phyloP scores from a whole-genome alignment of 2,797 vertebrate genomes.

The Aeoliscus strigatus region DNA sequence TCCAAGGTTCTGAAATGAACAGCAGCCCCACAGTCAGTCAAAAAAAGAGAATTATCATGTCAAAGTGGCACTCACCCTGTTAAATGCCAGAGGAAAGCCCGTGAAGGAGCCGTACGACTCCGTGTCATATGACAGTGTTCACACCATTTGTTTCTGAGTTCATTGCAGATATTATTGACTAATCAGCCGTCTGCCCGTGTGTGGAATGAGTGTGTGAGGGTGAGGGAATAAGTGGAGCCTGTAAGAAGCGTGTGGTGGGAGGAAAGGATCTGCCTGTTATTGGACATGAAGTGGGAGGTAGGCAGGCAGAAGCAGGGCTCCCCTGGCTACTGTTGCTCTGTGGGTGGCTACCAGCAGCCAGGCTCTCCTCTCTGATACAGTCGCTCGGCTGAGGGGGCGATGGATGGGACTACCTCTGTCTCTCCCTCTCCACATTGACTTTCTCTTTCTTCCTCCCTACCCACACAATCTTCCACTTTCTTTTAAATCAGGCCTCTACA shows the following conservation, averaged over 20 bases:
- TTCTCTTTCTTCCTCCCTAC: slow-evolving; percentile 24
- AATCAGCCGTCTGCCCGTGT: slow-evolving; percentile 54
- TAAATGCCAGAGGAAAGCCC: slow-evolving; percentile 52
- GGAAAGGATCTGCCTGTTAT: slow-evolving; percentile 67
- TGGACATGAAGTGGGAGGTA: slow-evolving; percentile 68
- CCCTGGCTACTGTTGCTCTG: slow-evolving; percentile 72
- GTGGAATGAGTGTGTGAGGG: slow-evolving; percentile 45
- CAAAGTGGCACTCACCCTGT: slow-evolving; percentile 24
- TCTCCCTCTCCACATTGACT: slow-evolving; percentile 20
- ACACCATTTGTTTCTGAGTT: slow-evolving; percentile 43
- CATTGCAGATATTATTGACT: slow-evolving; percentile 51
- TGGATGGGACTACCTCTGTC: slow-evolving; percentile 60
- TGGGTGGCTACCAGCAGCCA: slow-evolving; percentile 60
- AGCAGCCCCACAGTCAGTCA: too few species aligned
- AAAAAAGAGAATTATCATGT: slow-evolving; percentile 20
- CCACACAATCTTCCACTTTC: slow-evolving; percentile 39
- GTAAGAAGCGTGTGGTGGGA: slow-evolving; percentile 60
- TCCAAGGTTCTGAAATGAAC: too few species aligned
- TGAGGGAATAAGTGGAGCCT: slow-evolving; percentile 65
- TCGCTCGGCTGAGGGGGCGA: slow-evolving; percentile 70
- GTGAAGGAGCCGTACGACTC: slow-evolving; percentile 30
- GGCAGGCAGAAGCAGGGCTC: slow-evolving; percentile 66
- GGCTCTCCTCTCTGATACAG: slow-evolving; percentile 64
- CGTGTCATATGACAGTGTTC: slow-evolving; percentile 31
- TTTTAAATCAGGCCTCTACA: slow-evolving; percentile 7